Evolutionary conservation across 2,113 vertebrate genomes (phyloP), one percentile per base, ranked within the genome.

Genomic region (Cygnus buccinator): DNA sequence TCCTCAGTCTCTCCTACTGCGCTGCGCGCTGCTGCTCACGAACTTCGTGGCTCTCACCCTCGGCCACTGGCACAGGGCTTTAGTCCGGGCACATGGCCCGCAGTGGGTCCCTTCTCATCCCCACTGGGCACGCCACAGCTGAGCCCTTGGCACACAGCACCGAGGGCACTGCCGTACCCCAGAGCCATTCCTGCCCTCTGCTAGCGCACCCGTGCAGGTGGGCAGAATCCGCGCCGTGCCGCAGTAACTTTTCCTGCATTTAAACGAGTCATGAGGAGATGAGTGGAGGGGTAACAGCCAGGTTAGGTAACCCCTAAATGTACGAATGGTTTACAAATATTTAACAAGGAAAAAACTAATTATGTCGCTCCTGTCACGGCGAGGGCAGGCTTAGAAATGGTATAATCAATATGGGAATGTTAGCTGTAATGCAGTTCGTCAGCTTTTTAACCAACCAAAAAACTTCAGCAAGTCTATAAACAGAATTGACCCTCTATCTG

Each of bases 341-440:
- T 97, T 98, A 98, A 98, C 98, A 96, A 97, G 97, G 91, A 91
- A 96, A 97, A 97, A 98, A 97, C 97, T 98, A 98, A 98, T 98
- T 98, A 98, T 97, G 92, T 90, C 68, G 43, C 96, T 98, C 97
- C 96, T 98, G 97, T 98, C 97, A 98, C 93, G 79, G 92, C 91
- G 94, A 99, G 98, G 97, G 98, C 98, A 98, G 97, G 95, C 97
- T 97, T 96, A 97, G 98, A 98, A 99, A 99, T 98, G 97, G 98
- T 98, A 98, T 99, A 99, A 99, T 99, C 99, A 99, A 99, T 99
- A 99, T 94, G 95, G 94, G 98, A 98, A 98, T 98, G 98, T 98
- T 99, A 97, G 89, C 97, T 92, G 97, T 99, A 99, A 99, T 98
- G 98, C 96, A 99, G 98, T 98, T 98, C 99, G 99, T 98, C 98